These are phyloP conservation scores for Echeneis naucrates DNA, from an alignment of 2,797 vertebrate genomes.

Conservation along the genomic window DNA sequence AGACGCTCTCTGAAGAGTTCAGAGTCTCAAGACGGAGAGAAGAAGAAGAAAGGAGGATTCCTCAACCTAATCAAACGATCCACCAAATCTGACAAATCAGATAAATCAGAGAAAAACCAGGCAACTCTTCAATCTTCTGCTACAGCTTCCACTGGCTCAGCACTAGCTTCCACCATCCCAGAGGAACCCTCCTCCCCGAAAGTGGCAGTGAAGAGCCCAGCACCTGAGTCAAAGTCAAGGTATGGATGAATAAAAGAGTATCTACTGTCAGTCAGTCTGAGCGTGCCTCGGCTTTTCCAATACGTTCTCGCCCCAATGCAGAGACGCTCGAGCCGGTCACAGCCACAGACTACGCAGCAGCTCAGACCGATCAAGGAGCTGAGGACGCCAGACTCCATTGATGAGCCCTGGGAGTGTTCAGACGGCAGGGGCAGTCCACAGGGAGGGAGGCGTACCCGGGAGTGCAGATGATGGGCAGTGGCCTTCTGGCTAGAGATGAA, in stretches of 20 bases:
- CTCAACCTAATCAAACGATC: conserved; percentile 95
- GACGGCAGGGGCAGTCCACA: conserved; percentile 92
- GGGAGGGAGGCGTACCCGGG: conserved; percentile 89
- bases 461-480: conserved; percentile 94
- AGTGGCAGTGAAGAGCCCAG: conserved; percentile 80
- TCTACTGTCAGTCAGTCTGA: background rate
- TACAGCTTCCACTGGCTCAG: conserved; percentile 31
- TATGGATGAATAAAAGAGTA: conserved; percentile 61
- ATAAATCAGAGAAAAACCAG: conserved; percentile 77
- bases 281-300: background rate
- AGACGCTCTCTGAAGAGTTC: conserved; percentile 87
- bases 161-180: conserved; percentile 58
- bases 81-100: conserved; percentile 77
- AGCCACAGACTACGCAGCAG: conserved; percentile 86
- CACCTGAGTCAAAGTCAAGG: conserved; percentile 85
- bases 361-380: conserved; percentile 87
- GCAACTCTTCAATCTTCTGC: conserved; percentile 17
- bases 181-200: conserved; percentile 92
- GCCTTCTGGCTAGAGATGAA: conserved; percentile 97
- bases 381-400: conserved; percentile 90
- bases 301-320: conserved; percentile 24
- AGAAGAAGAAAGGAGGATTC: conserved; percentile 93
- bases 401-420: conserved; percentile 87
- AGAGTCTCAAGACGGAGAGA: conserved; percentile 90
- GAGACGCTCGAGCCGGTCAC: conserved; percentile 76